phyloP scores from a whole-genome alignment of 37 sponge, comb jelly and placozoan genomes.

The Bolinopsis microptera region DNA sequence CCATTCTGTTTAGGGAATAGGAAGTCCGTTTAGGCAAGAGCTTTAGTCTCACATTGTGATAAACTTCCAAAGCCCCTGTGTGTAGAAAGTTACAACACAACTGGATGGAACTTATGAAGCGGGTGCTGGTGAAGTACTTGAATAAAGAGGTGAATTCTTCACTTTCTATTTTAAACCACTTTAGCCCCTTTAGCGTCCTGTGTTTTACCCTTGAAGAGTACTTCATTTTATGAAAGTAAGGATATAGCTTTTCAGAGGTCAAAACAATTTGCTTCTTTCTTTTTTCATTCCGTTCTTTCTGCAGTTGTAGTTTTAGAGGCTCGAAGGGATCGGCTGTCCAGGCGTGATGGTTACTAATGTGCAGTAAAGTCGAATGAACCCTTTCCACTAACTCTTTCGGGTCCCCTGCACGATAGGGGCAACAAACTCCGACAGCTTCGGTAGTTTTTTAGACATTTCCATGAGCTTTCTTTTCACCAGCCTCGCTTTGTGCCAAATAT shows the following conservation, averaged over 20 bases:
- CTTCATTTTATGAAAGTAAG: neutral
- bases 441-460: neutral
- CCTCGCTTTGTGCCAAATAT: neutral
- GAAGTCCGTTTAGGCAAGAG: neutral
- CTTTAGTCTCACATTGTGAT: neutral
- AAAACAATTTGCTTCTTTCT: neutral
- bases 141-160: neutral
- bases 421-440: neutral
- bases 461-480: neutral
- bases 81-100: neutral
- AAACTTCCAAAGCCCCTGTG: neutral
- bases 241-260: neutral
- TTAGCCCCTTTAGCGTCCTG: neutral
- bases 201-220: neutral
- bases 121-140: neutral
- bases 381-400: neutral
- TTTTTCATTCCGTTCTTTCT: neutral
- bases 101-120: neutral
- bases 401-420: neutral
- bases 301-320: neutral
- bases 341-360: neutral
- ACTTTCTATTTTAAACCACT: neutral
- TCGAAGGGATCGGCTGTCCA: neutral
- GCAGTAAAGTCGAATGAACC: neutral
- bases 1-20: neutral